Percentiles rank a stretch among this genome's conserved stretches.
Evolutionary conservation across 2,888 invertebrate genomes (phyloP).

Genomic region (Trichogramma dendrolimi): DNA sequence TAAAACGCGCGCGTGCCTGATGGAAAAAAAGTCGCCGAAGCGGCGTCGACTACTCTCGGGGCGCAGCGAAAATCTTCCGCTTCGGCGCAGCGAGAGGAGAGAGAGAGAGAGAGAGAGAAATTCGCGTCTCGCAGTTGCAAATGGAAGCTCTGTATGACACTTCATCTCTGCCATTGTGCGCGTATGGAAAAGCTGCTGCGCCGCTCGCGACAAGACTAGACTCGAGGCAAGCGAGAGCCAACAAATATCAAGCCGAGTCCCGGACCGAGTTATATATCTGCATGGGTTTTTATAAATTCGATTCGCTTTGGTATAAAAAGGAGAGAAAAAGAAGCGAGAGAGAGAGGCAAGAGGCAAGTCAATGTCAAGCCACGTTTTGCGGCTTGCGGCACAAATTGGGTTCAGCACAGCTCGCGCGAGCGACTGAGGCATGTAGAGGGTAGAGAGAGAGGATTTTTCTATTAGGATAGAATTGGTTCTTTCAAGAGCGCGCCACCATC

Average conservation of each 20-base stretch:
- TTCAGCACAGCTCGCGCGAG: constrained; percentile 40
- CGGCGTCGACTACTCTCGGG: too few species aligned
- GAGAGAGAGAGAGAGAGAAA: constrained; percentile 5
- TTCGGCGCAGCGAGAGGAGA: constrained; percentile 2
- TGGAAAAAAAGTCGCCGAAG: too few species aligned
- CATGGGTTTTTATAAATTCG: constrained; percentile 20
- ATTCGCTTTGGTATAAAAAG: neutral
- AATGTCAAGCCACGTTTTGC: constrained; percentile 49
- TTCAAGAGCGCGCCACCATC: constrained; percentile 49
- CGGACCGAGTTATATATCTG: too few species aligned
- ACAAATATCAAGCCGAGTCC: neutral
- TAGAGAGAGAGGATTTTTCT: constrained; percentile 48
- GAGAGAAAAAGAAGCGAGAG: too few species aligned
- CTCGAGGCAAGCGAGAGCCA: neutral
- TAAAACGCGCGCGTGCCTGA: too few species aligned
- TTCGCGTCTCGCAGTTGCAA: too few species aligned
- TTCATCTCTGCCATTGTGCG: neutral
- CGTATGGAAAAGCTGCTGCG: constrained; percentile 20
- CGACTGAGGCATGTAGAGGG: too few species aligned
- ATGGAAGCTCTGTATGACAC: too few species aligned
- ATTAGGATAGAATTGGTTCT: constrained; percentile 54
- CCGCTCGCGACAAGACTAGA: neutral
- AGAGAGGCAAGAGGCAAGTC: too few species aligned
- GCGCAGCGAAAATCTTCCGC: too few species aligned
- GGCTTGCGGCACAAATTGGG: constrained; percentile 51